Base-by-base conservation (phyloP, 2,888 invertebrate species). In the Troilus luridus region DNA sequence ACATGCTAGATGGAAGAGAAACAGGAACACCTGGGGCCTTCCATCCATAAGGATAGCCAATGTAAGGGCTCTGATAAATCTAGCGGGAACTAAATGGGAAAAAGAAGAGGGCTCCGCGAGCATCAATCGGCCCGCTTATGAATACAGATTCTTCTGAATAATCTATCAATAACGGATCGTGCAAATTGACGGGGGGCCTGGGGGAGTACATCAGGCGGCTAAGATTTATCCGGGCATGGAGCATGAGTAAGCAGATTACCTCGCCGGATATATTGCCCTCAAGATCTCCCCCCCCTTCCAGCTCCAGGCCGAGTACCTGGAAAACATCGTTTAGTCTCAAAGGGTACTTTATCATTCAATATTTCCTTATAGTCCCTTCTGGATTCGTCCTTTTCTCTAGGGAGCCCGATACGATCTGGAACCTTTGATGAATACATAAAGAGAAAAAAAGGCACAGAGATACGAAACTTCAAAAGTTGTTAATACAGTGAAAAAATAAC, bases 71-170 rank as follows among this genome's bases (percentile, higher is more conserved):
- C 41, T 85, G 85, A 85, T 85, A 85, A 85, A 85, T 85, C 54
- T 85, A 56, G n/a, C 85, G 85, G 85, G n/a, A 58, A n/a, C 56
- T 56, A 85, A 85, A 56, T 56, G 85, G 85, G 56, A 11, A 85
- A 85, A 85, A 58, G 56, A 85, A 58, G 56, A 58, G 85, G 56
- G 85, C n/a, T 12, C 56, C 12, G 85, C 85, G 85, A 85, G 85
- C 85, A 77, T 77, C 72, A 77, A 77, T 88, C 88, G 60, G 88
- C 58, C 54, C 72, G 67, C 89, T 64, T 89, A 89, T 89, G 89
- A 89, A 89, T 89, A 89, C 89, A 89, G 89, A 64, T 64, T 89
- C 67, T 89, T 60, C 89, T 89, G 89, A 89, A 89, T 89, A 89
- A 89, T 89, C 89, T 89, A 89, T 89, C 89, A 89, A 89, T 89